These are phyloP conservation scores for Hemicordylus capensis DNA, from an alignment of 2,113 vertebrate species.

Conservation along the genomic window DNA sequence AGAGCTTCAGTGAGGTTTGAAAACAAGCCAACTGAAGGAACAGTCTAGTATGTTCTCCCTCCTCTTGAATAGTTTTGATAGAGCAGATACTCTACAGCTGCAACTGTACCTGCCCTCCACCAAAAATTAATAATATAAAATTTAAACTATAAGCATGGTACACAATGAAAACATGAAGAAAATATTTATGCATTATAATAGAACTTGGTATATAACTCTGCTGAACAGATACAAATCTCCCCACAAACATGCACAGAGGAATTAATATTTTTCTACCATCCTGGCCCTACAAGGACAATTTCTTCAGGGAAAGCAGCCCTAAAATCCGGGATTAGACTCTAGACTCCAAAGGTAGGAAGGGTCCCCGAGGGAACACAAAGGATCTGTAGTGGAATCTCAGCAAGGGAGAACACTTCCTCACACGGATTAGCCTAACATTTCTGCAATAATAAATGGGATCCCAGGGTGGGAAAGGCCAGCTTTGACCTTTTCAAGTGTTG, in stretches of 20 bases:
- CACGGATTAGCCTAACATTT: background rate
- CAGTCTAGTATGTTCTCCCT: background rate
- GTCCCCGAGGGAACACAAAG: background rate
- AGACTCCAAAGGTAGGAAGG: background rate
- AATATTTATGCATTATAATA: background rate
- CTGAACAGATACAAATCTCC: background rate
- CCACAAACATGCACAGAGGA: background rate
- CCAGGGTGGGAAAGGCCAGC: background rate
- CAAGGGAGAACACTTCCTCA: background rate
- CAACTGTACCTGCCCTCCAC: background rate
- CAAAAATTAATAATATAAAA: slow-evolving; percentile 2
- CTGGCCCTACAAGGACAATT: background rate
- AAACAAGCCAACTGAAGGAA: background rate
- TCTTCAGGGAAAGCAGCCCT: background rate
- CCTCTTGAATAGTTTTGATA: background rate
- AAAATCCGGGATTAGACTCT: slow-evolving; percentile 18
- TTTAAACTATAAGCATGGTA: background rate
- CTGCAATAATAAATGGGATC: background rate
- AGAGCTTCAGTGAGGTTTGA: background rate
- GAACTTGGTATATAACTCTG: background rate
- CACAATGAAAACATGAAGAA: background rate
- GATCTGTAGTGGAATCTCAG: background rate
- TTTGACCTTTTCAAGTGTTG: background rate
- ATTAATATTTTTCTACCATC: background rate
- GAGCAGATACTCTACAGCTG: slow-evolving; percentile 17